phyloP scores from a whole-genome alignment of 2,113 vertebrate species.

The Lophura nycthemera region DNA sequence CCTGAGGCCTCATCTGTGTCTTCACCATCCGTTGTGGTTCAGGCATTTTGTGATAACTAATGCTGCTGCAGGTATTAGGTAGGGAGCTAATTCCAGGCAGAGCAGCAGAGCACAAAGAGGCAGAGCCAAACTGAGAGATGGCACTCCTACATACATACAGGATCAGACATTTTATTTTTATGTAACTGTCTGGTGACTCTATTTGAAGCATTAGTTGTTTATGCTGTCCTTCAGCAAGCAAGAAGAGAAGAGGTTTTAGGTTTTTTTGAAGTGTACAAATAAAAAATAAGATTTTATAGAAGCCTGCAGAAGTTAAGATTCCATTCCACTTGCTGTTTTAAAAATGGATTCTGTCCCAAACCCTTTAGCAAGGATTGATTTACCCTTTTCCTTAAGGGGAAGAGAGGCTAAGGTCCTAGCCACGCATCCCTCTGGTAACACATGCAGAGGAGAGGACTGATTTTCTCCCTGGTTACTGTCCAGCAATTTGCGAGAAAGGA shows the following conservation, averaged over 20 bases:
- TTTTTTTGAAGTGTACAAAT: not conserved
- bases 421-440: not conserved
- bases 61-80: not conserved
- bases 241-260: not conserved
- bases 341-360: not conserved
- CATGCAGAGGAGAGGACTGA: not conserved
- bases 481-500: not conserved
- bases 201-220: conserved; percentile 25
- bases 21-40: rapidly evolving
- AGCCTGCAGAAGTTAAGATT: not conserved
- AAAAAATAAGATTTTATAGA: not conserved
- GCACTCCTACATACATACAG: conserved; percentile 29
- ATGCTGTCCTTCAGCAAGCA: not conserved
- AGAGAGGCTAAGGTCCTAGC: not conserved
- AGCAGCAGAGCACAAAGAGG: not conserved
- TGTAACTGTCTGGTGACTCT: conserved; percentile 55
- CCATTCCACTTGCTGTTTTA: not conserved
- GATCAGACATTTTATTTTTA: conserved; percentile 38
- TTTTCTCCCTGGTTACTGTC: not conserved
- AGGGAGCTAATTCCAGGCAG: conserved; percentile 8
- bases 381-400: not conserved
- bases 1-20: not conserved
- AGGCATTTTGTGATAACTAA: not conserved
- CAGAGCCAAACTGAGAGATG: not conserved
- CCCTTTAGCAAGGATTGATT: not conserved